These are phyloP conservation scores for Ahaetulla prasina DNA, from an alignment of 2,113 vertebrate species.

Conservation along the genomic window DNA sequence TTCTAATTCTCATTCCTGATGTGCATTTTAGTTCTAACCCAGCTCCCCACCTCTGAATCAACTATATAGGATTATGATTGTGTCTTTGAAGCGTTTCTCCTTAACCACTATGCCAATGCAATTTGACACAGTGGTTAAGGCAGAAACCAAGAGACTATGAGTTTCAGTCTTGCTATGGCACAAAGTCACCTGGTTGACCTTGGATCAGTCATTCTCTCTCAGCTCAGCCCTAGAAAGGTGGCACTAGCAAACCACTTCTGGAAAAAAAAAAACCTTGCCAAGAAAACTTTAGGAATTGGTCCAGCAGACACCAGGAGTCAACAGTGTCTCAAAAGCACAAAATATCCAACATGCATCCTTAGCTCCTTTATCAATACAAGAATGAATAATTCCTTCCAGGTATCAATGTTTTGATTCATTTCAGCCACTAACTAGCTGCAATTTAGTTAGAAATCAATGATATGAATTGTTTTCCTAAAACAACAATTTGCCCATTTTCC, in stretches of 20 bases:
- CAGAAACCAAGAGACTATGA: neutral
- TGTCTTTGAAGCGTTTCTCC: neutral
- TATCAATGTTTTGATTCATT: neutral
- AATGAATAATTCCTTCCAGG: neutral
- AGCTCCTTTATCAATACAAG: neutral
- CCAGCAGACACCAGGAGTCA: neutral
- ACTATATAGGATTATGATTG: neutral
- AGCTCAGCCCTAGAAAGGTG: neutral
- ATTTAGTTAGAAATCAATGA: neutral
- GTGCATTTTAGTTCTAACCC: neutral
- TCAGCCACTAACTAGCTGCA: neutral
- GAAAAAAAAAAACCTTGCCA: neutral
- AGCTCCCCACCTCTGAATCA: neutral
- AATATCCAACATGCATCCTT: neutral
- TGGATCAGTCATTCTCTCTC: neutral
- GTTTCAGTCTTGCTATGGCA: neutral
- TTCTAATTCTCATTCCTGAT: neutral
- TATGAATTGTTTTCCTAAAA: neutral
- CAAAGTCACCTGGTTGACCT: neutral
- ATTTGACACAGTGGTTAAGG: neutral
- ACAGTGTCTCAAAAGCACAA: neutral
- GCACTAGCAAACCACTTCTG: neutral
- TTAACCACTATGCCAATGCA: too few species aligned
- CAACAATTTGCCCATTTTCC: neutral
- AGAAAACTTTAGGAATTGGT: neutral